Percentiles rank a stretch among this genome's conserved stretches.
Evolutionary conservation across 2,113 vertebrate genomes (phyloP).

Genomic region (Notarius lentiginosus): DNA sequence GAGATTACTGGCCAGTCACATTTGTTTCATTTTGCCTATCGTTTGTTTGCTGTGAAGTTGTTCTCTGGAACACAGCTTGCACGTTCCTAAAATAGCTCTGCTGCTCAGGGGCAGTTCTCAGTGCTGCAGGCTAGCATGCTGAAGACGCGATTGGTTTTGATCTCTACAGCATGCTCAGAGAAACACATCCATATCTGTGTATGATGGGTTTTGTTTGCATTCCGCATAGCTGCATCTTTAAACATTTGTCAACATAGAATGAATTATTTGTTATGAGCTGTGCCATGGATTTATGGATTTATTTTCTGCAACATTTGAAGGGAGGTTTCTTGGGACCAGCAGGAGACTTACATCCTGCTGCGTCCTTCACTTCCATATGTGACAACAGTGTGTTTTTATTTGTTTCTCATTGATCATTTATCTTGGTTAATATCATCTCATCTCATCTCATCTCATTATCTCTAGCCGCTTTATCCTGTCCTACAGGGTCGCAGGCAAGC

Average conservation of each 20-base stretch:
- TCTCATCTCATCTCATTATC: background rate
- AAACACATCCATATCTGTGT: constrained; percentile 5
- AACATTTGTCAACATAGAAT: background rate
- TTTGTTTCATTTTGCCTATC: constrained; percentile 33
- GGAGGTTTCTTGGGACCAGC: background rate
- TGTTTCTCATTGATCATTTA: constrained; percentile 23
- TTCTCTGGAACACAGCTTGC: constrained; percentile 41
- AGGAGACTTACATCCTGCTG: background rate
- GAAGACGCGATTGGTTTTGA: constrained; percentile 35
- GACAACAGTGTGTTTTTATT: background rate
- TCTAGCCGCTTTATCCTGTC: too few species aligned
- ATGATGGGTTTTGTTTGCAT: constrained; percentile 25
- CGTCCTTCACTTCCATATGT: background rate
- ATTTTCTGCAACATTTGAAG: background rate
- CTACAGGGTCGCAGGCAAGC: too few species aligned
- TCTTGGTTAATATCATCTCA: background rate
- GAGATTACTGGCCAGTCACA: constrained; percentile 35
- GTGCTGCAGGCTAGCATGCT: constrained; percentile 35
- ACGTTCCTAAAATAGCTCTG: constrained; percentile 42
- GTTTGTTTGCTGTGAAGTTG: constrained; percentile 35
- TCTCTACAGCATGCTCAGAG: constrained; percentile 32
- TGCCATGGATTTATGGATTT: background rate
- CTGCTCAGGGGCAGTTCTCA: constrained; percentile 34
- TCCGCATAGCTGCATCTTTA: constrained; percentile 15
- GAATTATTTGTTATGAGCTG: background rate